These are phyloP conservation scores for Xestoiulus laeticollis DNA, from an alignment of 2,888 invertebrate genomes.

Conservation along the genomic window DNA sequence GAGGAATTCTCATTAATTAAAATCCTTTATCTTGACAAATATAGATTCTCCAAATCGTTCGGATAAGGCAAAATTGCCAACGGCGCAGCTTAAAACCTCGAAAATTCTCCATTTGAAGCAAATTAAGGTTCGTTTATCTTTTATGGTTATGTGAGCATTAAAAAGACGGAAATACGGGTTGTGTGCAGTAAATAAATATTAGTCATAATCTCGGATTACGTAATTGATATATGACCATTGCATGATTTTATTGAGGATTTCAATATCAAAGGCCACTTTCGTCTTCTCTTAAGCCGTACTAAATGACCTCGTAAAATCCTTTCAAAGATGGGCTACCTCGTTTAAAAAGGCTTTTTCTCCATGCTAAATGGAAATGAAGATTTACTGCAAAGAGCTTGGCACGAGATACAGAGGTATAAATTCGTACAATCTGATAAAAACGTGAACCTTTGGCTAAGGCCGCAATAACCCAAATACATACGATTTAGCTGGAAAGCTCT, in stretches of 20 bases:
- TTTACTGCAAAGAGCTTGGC: neutral
- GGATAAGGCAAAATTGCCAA: neutral
- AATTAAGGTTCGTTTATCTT: slow-evolving; percentile 5
- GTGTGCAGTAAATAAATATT: neutral
- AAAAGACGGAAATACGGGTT: neutral
- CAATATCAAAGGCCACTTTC: neutral
- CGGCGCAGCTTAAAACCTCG: neutral
- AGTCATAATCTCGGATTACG: neutral
- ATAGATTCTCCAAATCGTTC: neutral
- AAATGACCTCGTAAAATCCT: neutral
- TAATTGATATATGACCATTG: neutral
- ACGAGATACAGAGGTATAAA: neutral
- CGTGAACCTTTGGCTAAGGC: slow-evolving; percentile 17
- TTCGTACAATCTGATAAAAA: neutral
- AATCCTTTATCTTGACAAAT: neutral
- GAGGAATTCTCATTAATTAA: slow-evolving; percentile 31
- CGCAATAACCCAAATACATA: slow-evolving; percentile 41
- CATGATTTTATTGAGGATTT: neutral
- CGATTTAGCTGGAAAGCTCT: slow-evolving; percentile 35
- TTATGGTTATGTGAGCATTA: neutral
- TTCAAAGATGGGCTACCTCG: neutral
- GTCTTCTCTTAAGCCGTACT: neutral
- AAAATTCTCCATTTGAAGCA: neutral
- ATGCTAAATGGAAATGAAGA: neutral
- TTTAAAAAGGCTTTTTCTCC: neutral